Percentiles rank a stretch among this genome's conserved stretches.
Evolutionary conservation across 2,797 vertebrate species (phyloP).

Genomic region (Trachops cirrhosus): DNA sequence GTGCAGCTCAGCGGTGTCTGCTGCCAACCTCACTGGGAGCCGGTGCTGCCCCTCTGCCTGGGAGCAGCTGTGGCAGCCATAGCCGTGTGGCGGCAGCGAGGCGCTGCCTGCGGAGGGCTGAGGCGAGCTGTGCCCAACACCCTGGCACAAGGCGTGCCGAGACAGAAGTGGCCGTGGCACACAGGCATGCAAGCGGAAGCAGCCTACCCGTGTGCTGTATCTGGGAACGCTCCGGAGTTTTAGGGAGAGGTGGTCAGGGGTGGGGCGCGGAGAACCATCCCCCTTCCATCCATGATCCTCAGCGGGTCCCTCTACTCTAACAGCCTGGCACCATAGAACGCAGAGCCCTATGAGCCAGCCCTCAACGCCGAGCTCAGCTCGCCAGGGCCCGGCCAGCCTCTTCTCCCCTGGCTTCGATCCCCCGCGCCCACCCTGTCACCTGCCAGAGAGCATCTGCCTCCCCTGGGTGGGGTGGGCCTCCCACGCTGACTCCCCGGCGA

Average conservation of each 20-base stretch:
- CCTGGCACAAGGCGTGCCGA: not conserved
- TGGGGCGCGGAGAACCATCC: not conserved
- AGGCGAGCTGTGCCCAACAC: not conserved
- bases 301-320: not conserved
- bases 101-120: not conserved
- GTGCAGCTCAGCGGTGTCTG: not conserved
- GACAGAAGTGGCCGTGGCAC: not conserved
- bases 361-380: not conserved
- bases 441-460: not conserved
- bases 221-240: not conserved
- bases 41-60: not conserved
- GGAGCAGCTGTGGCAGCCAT: not conserved
- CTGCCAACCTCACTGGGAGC: not conserved
- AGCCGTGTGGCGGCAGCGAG: not conserved
- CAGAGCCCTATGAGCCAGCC: not conserved
- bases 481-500: not conserved
- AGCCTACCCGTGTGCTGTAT: not conserved
- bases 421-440: no score
- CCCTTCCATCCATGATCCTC: not conserved
- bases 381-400: not conserved
- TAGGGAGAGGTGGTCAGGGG: not conserved
- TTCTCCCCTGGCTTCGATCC: not conserved
- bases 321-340: not conserved
- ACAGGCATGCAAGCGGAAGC: not conserved
- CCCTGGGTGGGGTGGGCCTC: not conserved